A percentile compares a stretch with the other conserved stretches of the same genome.
Conservation (phyloP, 1,140 invertebrate species). For the Ptiloglossa arizonensis region DNA sequence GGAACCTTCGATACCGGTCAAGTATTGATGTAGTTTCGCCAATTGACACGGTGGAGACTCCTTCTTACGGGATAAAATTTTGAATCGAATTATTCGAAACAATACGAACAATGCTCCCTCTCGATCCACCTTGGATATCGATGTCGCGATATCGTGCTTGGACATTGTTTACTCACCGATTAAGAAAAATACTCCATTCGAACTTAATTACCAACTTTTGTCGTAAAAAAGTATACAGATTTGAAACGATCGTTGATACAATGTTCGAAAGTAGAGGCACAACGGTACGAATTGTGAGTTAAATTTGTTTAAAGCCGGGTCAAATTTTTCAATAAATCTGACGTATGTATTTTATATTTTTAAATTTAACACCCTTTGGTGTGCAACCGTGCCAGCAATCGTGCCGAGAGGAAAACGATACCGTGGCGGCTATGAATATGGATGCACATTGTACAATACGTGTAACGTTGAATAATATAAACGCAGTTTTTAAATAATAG, state of each 20-base stretch:
- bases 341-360: not conserved
- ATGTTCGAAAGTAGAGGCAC: no score
- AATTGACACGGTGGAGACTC: constrained; percentile 70
- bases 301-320: not conserved
- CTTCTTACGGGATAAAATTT: constrained; percentile 41
- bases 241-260: no score
- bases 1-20: constrained; percentile 69
- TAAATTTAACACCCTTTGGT: not conserved
- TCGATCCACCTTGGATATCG: not conserved
- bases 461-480: not conserved
- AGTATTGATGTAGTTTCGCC: constrained; percentile 63
- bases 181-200: no score
- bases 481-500: no score
- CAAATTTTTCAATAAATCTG: not conserved
- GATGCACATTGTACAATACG: not conserved
- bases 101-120: no score
- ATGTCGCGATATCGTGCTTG: no score
- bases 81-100: not conserved
- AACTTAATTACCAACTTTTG: not conserved
- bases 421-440: not conserved
- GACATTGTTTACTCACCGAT: not conserved
- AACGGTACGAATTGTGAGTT: not conserved
- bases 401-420: not conserved
- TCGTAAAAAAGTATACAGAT: not conserved
- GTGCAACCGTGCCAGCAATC: constrained; percentile 31